Conservation (phyloP, 1,140 invertebrate genomes). For the Drosophila chauvacae region DNA sequence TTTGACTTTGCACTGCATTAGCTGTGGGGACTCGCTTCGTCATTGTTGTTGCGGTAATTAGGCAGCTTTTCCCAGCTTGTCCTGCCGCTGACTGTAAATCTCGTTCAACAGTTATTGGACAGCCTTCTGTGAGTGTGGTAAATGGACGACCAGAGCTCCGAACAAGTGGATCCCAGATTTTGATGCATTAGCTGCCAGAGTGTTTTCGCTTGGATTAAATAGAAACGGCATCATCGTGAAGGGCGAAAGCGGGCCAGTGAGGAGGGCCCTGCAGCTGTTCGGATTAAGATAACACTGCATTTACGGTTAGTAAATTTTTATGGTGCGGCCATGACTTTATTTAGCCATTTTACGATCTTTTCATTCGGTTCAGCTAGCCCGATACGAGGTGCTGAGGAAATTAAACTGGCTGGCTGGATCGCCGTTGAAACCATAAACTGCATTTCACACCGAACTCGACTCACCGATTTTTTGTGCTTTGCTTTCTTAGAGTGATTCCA, state of each 20-base stretch:
- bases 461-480: constrained; percentile 1
- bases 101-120: constrained; percentile 61
- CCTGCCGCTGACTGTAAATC: constrained; percentile 44
- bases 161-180: constrained; percentile 49
- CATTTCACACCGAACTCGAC: neutral
- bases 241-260: neutral
- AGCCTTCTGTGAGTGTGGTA: constrained; percentile 34
- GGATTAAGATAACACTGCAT: constrained; percentile 54
- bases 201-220: constrained; percentile 23
- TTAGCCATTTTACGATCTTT: constrained; percentile 49
- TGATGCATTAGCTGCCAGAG: constrained; percentile 65
- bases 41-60: constrained; percentile 68
- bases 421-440: constrained; percentile 7
- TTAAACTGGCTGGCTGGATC: constrained; percentile 32
- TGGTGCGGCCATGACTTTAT: constrained; percentile 48
- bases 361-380: constrained; percentile 27
- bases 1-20: constrained; percentile 79
- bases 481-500: constrained; percentile 2
- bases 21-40: constrained; percentile 51
- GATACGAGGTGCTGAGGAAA: constrained; percentile 45
- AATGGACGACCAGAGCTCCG: constrained; percentile 27
- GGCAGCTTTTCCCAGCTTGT: constrained; percentile 61
- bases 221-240: neutral
- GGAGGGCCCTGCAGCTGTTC: constrained; percentile 32
- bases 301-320: constrained; percentile 62